Evolutionary conservation across 2,113 vertebrate species (phyloP), one percentile per base, ranked within the genome.

Genomic region (Calyptomena viridis): DNA sequence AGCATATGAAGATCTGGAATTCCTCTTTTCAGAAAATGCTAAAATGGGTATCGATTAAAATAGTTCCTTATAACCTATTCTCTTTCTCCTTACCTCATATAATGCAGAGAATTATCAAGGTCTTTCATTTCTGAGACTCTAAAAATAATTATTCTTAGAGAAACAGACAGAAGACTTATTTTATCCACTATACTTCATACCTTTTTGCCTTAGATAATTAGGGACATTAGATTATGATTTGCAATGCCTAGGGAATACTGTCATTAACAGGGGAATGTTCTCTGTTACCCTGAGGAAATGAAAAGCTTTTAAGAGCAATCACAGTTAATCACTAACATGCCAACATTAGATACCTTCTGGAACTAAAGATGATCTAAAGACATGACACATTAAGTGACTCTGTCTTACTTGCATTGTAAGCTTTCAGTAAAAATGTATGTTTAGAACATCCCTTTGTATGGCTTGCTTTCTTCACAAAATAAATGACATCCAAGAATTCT

Each of bases 281-380:
- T 90, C 47, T 81, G 46, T 33, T 93, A 92, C 85, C 56, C 68
- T 68, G 80, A 96, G 90, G 94, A 92, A 93, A 88, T 86, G 59
- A 90, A 93, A 90, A 92, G 79, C 88, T 95, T 95, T 94, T 93
- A 92, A 96, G 60, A 92, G 88, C 85, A 92, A 95, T 95, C 92
- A 95, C 42, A 68, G 52, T 74, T 96, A 96, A 96, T 96, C 93
- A 89, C 55, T 81, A 90, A 79, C 40, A 60, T 49, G 68, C 40
- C 83, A 92, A 80, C 37, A 52, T 56, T 67, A 77, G 35, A 93
- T 59, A 74, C 56, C 59, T 87, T 83, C 64, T 92, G 52, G 17
- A 90, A 88, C 44, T 33, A 52, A 72, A 31, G 31, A 46, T 90
- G 47, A 95, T 77, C 73, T 66, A 86, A 27, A 74, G 72, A 73